Evolutionary conservation across 2,797 vertebrate genomes (phyloP).

Genomic region (Taenioides sp.): DNA sequence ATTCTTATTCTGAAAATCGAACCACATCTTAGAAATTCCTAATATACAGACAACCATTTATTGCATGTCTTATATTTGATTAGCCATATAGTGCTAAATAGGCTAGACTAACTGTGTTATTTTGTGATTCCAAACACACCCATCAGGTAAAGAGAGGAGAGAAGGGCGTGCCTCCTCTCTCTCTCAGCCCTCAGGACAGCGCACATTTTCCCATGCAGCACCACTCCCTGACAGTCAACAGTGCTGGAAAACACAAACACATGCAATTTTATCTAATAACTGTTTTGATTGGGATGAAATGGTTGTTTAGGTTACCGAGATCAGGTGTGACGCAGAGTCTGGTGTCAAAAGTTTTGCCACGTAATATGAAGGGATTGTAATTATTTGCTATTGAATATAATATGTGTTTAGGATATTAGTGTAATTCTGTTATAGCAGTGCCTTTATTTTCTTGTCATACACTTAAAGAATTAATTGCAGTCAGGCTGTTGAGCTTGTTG

Average conservation of each 20-base stretch:
- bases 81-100: slow-evolving; percentile 4
- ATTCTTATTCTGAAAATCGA: too few species aligned
- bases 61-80: background rate
- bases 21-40: too few species aligned
- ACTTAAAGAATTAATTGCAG: too few species aligned
- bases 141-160: slow-evolving; percentile 56
- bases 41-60: too few species aligned
- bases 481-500: too few species aligned
- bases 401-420: background rate
- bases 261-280: slow-evolving; percentile 46
- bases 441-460: too few species aligned
- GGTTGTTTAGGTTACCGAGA: slow-evolving; percentile 31
- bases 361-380: background rate
- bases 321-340: slow-evolving; percentile 15
- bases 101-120: background rate
- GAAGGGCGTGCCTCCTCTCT: slow-evolving; percentile 57
- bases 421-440: too few species aligned
- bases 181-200: slow-evolving; percentile 56
- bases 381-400: background rate
- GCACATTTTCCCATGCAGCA: slow-evolving; percentile 58
- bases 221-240: slow-evolving; percentile 69
- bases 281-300: slow-evolving; percentile 34
- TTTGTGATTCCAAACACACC: slow-evolving; percentile 57
- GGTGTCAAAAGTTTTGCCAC: slow-evolving; percentile 13
- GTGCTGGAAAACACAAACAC: slow-evolving; percentile 28